These are phyloP conservation scores for Himalopsyche phryganea DNA, from an alignment of 1,140 invertebrate species.

Conservation along the genomic window DNA sequence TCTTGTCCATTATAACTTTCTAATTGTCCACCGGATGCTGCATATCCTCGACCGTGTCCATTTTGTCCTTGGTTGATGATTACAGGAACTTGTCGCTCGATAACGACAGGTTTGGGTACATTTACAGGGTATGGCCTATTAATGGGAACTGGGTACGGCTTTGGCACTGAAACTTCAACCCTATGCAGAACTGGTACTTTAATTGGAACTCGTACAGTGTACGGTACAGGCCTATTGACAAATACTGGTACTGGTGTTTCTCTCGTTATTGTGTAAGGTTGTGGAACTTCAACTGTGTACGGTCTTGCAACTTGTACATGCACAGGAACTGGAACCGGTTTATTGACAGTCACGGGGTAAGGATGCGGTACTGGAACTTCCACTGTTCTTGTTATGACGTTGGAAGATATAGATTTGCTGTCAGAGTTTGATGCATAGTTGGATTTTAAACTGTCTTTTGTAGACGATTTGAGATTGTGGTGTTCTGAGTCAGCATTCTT, in stretches of 20 bases:
- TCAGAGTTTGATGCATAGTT: too few species aligned
- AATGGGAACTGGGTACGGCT: conserved; percentile 39
- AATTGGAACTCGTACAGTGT: conserved; percentile 32
- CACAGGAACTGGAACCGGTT: conserved; percentile 13
- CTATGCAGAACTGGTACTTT: conserved; percentile 42
- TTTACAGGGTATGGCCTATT: conserved; percentile 42
- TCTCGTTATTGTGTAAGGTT: conserved; percentile 38
- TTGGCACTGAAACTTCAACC: conserved; percentile 35
- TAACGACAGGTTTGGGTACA: conserved; percentile 43
- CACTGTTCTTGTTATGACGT: conserved; percentile 19
- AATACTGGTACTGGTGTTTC: conserved; percentile 38
- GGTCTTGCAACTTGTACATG: conserved; percentile 26
- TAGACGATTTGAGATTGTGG: too few species aligned
- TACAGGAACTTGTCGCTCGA: conserved; percentile 52
- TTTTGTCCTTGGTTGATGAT: conserved; percentile 34
- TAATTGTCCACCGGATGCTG: conserved; percentile 8
- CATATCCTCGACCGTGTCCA: conserved; percentile 18
- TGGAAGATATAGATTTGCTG: too few species aligned
- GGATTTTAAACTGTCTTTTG: too few species aligned
- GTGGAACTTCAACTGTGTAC: conserved; percentile 17
- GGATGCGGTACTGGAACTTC: conserved; percentile 44
- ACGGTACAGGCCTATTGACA: conserved; percentile 32
- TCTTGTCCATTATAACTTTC: not conserved
- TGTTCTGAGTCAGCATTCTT: too few species aligned
- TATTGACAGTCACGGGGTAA: conserved; percentile 21